A percentile compares a stretch with the other conserved stretches of the same genome.
These are phyloP conservation scores for Gisinianus flammeolus DNA, from an alignment of 2,888 invertebrate species.

Conservation along the genomic window DNA sequence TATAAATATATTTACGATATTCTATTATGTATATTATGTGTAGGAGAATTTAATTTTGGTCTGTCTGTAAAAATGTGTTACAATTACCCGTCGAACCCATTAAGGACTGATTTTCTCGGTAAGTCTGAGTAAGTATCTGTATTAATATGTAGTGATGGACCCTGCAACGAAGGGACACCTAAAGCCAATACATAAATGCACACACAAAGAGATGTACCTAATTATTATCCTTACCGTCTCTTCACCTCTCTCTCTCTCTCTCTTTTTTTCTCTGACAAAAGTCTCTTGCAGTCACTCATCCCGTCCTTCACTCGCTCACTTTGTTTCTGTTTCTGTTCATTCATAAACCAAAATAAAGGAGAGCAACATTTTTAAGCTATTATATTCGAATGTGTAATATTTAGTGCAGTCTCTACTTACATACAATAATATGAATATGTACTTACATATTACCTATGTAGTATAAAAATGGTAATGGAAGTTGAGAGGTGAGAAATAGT, in stretches of 20 bases:
- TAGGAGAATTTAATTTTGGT: no score
- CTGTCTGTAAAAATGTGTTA: no score
- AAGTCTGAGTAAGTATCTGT: conserved; percentile 2
- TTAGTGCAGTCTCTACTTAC: not conserved
- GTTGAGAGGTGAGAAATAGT: conserved; percentile 8
- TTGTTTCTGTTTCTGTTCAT: not conserved
- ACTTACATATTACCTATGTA: not conserved
- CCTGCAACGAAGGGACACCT: no score
- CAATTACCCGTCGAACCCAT: no score
- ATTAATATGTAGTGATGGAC: conserved; percentile 16
- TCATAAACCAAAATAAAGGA: conserved; percentile 8
- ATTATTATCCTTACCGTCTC: conserved; percentile 23
- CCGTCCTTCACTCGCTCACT: not conserved
- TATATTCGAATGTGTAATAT: not conserved
- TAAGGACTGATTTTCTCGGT: no score
- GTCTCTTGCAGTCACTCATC: not conserved
- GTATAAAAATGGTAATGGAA: not conserved
- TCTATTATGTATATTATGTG: no score
- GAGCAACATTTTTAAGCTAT: no score
- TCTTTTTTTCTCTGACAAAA: not conserved
- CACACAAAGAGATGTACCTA: conserved; percentile 13
- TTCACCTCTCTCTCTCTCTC: no score
- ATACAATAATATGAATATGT: not conserved
- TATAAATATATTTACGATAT: no score
- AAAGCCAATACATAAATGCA: no score